These are phyloP conservation scores for Spodoptera littoralis DNA, from an alignment of 2,888 invertebrate species.

Conservation along the genomic window DNA sequence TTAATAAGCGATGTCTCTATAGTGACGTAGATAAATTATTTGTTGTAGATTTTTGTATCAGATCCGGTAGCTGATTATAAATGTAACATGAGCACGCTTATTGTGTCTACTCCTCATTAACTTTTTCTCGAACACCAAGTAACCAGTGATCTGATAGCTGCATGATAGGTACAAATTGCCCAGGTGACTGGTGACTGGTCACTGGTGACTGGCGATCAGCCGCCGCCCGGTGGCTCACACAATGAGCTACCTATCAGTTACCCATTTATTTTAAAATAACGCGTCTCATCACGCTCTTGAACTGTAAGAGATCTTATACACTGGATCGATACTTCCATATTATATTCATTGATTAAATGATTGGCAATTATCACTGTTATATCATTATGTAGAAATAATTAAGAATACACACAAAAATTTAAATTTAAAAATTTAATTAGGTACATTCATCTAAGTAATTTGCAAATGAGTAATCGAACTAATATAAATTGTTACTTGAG, in stretches of 20 bases:
- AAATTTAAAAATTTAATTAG: too few species aligned
- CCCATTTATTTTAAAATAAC: conserved; percentile 25
- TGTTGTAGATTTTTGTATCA: too few species aligned
- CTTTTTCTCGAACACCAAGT: not conserved
- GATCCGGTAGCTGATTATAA: not conserved
- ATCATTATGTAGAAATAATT: too few species aligned
- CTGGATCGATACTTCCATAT: not conserved
- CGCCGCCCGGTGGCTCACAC: conserved; percentile 11
- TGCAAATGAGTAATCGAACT: too few species aligned
- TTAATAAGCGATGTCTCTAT: too few species aligned
- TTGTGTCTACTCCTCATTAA: conserved; percentile 7
- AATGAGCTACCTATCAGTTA: conserved; percentile 39
- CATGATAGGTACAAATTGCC: conserved; percentile 31
- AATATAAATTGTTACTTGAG: too few species aligned
- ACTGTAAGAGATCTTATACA: conserved; percentile 25
- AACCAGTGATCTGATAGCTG: conserved; percentile 27
- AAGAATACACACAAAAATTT: too few species aligned
- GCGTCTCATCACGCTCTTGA: not conserved
- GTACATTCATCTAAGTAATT: too few species aligned
- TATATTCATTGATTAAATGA: not conserved
- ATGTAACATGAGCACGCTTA: conserved; percentile 10
- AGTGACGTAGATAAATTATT: too few species aligned
- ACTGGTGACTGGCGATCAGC: conserved; percentile 3
- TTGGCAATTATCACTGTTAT: too few species aligned
- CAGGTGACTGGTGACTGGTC: conserved; percentile 3